Conservation (phyloP, 2,888 invertebrate species). For the Operophtera brumata region DNA sequence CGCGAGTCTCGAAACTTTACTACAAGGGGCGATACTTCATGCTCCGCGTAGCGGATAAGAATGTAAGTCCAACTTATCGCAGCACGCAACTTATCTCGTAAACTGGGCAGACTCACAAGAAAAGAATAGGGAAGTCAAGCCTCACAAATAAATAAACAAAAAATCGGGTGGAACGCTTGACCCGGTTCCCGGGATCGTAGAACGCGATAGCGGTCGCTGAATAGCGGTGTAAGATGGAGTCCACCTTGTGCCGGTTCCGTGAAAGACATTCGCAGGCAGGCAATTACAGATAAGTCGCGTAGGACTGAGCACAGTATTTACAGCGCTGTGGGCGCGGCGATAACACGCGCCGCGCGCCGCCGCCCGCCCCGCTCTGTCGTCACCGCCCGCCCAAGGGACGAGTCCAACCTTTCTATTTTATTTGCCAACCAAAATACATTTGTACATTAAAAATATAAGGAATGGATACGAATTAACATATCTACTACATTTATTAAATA, state of each 20-base stretch:
- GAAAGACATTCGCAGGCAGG: conserved; percentile 78
- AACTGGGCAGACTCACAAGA: conserved; percentile 15
- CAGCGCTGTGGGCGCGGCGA: conserved; percentile 65
- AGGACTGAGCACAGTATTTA: conserved; percentile 74
- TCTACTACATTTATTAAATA: conserved; percentile 25
- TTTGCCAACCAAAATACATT: conserved; percentile 30
- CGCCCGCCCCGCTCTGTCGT: conserved; percentile 22
- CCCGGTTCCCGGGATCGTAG: conserved; percentile 63
- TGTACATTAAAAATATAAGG: conserved; percentile 33
- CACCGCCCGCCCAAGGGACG: conserved; percentile 31
- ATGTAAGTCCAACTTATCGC: conserved; percentile 83
- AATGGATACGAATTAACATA: conserved; percentile 31
- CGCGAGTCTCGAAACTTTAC: conserved; percentile 97
- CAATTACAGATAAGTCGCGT: conserved; percentile 79
- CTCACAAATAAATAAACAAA: conserved; percentile 54
- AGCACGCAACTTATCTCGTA: conserved; percentile 19
- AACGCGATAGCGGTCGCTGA: conserved; percentile 61
- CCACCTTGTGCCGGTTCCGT: conserved; percentile 68
- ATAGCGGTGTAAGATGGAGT: conserved; percentile 72
- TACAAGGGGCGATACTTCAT: conserved; percentile 98
- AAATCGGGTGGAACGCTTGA: conserved; percentile 58
- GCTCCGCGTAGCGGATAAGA: conserved; percentile 97
- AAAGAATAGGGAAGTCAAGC: conserved; percentile 18
- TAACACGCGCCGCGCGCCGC: conserved; percentile 42
- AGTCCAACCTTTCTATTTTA: conserved; percentile 35